Base-by-base conservation (phyloP, 2,797 vertebrate genomes). In the Crax fasciolata region DNA sequence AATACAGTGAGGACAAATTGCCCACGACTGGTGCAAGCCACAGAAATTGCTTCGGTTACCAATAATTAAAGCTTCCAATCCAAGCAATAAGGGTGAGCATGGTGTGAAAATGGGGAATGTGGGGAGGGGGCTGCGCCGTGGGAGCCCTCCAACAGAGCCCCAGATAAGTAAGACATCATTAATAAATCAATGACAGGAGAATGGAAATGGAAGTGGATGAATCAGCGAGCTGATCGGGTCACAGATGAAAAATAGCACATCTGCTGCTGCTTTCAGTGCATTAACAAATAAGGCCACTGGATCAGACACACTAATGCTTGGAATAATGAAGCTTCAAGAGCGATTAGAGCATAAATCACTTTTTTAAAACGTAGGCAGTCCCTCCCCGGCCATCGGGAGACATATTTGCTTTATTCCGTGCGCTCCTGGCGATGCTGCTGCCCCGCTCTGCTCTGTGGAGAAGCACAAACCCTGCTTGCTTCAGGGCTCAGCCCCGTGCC, bases 271-370 rank as follows among this genome's bases (percentile, higher is more conserved):
- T 44, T 8, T 54, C 21, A 25, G 74, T 57, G 39, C 96, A 96
- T 97, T 97, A 97, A 96, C 96, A 96, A 97, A 96, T 73, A 94
- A 95, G 96, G 87, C 86, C 89, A 61, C 91, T n/a, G 95, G 95
- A 96, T 96, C 97, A 95, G 96, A 96, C 93, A 65, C 76, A 32
- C 95, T 97, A 96, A 96, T 96, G 96, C 96, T 93, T 61, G 75
- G 83, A 97, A 97, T 97, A 97, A 98, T 96, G 97, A 97, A 96
- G 91, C 96, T 96, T 96, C 77, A 65, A 70, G 95, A 96, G 65
- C 14, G 59, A 98, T 98, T 97, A 98, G 89, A 96, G 86, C 94
- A 95, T 96, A 96, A 97, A 98, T 98, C 96, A 97, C 95, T 92
- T 68, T 95, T 97, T 96, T 57, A 58, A 94, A 98, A 93, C 14